phyloP scores from a whole-genome alignment of 2,888 invertebrate genomes.

The Euzophera pinguis region DNA sequence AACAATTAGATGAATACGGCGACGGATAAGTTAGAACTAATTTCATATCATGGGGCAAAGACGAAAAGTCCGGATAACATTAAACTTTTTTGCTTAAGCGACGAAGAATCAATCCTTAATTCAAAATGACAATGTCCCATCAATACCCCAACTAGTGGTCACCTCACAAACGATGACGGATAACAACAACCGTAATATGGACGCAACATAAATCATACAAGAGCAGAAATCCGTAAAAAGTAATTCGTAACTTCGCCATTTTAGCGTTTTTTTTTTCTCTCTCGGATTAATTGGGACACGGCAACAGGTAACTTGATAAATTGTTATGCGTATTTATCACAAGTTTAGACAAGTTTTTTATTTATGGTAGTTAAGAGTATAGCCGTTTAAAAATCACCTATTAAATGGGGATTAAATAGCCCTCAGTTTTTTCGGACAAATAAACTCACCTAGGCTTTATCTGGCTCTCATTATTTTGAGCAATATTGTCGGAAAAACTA shows the following conservation, averaged over 20 bases:
- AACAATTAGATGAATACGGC: no score
- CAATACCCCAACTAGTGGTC: constrained; percentile 18
- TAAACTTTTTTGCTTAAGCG: no score
- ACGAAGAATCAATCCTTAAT: no score
- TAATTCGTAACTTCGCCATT: constrained; percentile 39
- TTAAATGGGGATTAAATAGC: no score
- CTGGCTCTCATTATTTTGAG: no score
- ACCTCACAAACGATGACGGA: constrained; percentile 50
- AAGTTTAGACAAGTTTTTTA: not conserved
- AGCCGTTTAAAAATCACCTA: no score
- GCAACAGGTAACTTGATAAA: constrained; percentile 3
- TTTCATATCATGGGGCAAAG: no score
- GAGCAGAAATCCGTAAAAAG: constrained; percentile 43
- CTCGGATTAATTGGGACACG: constrained; percentile 3
- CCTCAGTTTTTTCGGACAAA: no score
- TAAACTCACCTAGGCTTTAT: no score
- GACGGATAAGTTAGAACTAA: no score
- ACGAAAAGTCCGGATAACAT: no score
- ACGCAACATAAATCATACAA: constrained; percentile 49
- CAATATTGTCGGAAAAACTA: no score
- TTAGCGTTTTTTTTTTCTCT: constrained; percentile 12
- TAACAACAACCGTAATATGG: constrained; percentile 45
- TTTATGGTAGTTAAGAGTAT: not conserved
- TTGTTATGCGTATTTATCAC: not conserved
- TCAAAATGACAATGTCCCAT: not conserved